Evolutionary conservation across 2,113 vertebrate species (phyloP).

Genomic region (Erythrocercus mccallii): DNA sequence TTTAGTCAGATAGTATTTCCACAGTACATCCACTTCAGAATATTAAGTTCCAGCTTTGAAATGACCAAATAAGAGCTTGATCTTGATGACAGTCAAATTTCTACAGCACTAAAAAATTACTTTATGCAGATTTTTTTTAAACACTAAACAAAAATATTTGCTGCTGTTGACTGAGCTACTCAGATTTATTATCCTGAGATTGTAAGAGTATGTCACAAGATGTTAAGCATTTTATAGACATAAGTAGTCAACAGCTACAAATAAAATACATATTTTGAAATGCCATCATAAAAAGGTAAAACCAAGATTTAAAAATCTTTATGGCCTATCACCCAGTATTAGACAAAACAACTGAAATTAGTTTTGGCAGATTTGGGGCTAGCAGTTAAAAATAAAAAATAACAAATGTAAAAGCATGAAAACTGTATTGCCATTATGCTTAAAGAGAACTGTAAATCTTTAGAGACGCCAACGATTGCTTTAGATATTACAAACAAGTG

Average conservation of each 20-base stretch:
- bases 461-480: conserved; percentile 68
- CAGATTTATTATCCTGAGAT: neutral
- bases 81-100: neutral
- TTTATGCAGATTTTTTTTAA: neutral
- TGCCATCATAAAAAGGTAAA: conserved; percentile 56
- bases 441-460: conserved; percentile 79
- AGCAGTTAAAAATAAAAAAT: conserved; percentile 80
- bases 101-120: neutral
- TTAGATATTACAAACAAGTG: conserved; percentile 71
- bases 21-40: neutral
- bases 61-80: conserved; percentile 21
- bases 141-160: neutral
- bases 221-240: conserved; percentile 37
- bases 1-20: neutral
- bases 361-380: conserved; percentile 79
- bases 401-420: conserved; percentile 78
- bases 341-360: conserved; percentile 70
- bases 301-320: conserved; percentile 52
- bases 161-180: neutral
- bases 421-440: conserved; percentile 74
- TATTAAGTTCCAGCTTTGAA: neutral
- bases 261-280: conserved; percentile 44
- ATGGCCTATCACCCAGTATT: conserved; percentile 57
- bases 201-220: conserved; percentile 3
- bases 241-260: conserved; percentile 46